Percentiles rank a stretch among this genome's conserved stretches.
phyloP scores from a whole-genome alignment of 2,797 vertebrate genomes.

The Pterois miles region DNA sequence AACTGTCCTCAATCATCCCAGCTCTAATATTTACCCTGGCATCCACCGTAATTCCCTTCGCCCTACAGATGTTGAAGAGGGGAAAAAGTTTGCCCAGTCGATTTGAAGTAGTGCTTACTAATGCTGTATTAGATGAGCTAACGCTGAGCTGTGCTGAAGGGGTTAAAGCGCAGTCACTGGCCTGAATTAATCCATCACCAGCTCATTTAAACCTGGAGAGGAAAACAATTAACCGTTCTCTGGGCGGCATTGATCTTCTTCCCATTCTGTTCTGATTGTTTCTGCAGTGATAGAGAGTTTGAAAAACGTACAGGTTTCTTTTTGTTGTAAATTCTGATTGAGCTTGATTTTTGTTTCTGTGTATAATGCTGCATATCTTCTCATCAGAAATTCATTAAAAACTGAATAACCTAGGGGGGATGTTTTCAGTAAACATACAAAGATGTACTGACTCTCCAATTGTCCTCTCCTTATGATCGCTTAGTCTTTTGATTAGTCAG shows the following conservation, averaged over 20 bases:
- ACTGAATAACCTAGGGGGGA: conserved; percentile 12
- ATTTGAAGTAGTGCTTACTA: conserved; percentile 18
- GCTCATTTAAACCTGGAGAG: conserved; percentile 47
- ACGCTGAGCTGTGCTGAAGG: conserved; percentile 1
- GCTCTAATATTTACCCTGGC: conserved; percentile 52
- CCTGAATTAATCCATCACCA: conserved; percentile 44
- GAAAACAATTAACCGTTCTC: conserved; percentile 50
- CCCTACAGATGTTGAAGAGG: conserved; percentile 24
- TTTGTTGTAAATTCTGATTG: conserved; percentile 2
- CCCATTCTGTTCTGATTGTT: conserved; percentile 3
- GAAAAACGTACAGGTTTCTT: conserved; percentile 9
- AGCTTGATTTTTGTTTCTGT: conserved; percentile 6
- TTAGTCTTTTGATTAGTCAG: conserved; percentile 32
- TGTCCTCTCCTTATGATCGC: conserved; percentile 36
- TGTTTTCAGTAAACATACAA: conserved; percentile 24
- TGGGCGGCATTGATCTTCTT: conserved; percentile 50
- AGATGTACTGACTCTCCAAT: conserved; percentile 11
- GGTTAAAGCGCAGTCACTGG: conserved; percentile 33
- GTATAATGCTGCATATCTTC: background rate
- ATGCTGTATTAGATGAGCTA: background rate
- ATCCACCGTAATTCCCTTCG: conserved; percentile 37
- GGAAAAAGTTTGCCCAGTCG: conserved; percentile 34
- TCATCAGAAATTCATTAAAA: conserved; percentile 17
- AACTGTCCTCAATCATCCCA: conserved; percentile 41
- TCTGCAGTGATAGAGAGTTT: background rate